Evolutionary conservation across 2,797 vertebrate genomes (phyloP), one percentile per base, ranked within the genome.

Genomic region (Coranthus polyacanthus): DNA sequence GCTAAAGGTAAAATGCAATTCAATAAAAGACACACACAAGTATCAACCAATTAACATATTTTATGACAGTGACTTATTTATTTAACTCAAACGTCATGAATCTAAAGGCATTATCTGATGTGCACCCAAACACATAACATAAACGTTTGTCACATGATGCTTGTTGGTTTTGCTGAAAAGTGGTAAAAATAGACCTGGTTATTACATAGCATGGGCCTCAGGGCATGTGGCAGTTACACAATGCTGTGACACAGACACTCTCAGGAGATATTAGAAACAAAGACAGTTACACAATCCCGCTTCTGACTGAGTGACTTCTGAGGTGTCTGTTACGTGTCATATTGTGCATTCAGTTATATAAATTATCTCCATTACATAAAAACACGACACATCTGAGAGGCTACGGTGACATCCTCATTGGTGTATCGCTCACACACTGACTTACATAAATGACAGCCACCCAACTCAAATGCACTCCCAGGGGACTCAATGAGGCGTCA

Each of bases 271-370:
- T 46, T 1, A 56, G 34, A n/a, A 71, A 88, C 81, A 85, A 84
- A 83, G 63, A 74, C 70, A 72, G 72, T 82, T 84, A 86, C 72
- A 81, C 78, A 85, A 85, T 70, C 73, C 65, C 59, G 72, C 66
- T 53, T 58, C 61, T 53, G 59, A 77, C 61, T 53, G 62, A 77
- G 50, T 41, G 77, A 69, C 66, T 85, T 24, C 70, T 36, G 39
- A 58, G 84, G 75, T 78, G 72, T 85, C 72, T 67, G 42, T 86
- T 84, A 70, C 72, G 1, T 58, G 61, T 75, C 52, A 36, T 16
- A 70, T 79, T 75, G 68, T 66, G 11, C 44, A 26, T 17, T 5
- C 3, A 24, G 62, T 88, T 84, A 79, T 69, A 81, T 88, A 79
- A 89, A 89, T 83, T 21, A 78, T 74, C 65, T 17, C 57, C 8